These are phyloP conservation scores for Loriculus beryllinus DNA, from an alignment of 2,797 vertebrate species.

Conservation along the genomic window DNA sequence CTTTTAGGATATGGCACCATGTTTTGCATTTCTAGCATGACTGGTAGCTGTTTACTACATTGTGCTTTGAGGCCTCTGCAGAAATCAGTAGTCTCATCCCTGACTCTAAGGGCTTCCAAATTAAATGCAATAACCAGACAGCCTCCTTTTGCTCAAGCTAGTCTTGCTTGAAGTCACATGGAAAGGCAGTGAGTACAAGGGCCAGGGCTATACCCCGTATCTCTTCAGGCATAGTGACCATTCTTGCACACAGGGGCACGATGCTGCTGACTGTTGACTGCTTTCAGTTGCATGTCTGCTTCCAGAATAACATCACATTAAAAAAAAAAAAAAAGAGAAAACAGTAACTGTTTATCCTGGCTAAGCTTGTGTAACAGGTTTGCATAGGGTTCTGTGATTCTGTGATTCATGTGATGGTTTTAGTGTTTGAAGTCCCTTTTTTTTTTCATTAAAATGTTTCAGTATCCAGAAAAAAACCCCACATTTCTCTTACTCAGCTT, in stretches of 20 bases:
- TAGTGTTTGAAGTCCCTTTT: not conserved
- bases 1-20: not conserved
- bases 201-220: not conserved
- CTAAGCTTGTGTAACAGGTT: constrained; percentile 18
- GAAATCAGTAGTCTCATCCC: not conserved
- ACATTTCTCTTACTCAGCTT: constrained; percentile 8
- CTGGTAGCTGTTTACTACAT: not conserved
- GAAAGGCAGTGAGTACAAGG: not conserved
- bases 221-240: not conserved
- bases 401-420: not conserved
- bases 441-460: constrained; percentile 1
- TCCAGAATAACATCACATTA: not conserved
- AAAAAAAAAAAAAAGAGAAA: not conserved
- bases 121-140: not conserved
- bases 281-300: not conserved
- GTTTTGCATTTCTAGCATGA: not conserved
- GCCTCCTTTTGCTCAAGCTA: not conserved
- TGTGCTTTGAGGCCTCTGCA: not conserved
- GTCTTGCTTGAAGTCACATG: not conserved
- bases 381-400: not conserved
- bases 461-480: not conserved
- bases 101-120: not conserved
- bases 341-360: not conserved
- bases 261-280: not conserved
- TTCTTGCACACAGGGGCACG: rapidly evolving